Conservation (phyloP, 2,888 invertebrate genomes). For the Tetheella fluctuosa region DNA sequence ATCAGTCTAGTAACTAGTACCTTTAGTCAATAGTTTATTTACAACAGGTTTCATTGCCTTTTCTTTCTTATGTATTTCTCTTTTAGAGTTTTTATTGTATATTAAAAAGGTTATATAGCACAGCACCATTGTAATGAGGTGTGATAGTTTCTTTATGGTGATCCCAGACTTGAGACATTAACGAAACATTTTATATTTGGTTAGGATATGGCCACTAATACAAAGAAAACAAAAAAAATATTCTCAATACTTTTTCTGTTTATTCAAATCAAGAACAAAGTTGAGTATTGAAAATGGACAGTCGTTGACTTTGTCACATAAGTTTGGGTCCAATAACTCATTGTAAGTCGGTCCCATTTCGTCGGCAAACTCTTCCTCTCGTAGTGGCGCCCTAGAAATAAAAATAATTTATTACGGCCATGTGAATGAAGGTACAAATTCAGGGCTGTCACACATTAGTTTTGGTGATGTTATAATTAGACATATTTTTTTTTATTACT, state of each 20-base stretch:
- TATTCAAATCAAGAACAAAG: slow-evolving; percentile 62
- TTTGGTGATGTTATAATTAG: neutral
- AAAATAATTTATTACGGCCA: slow-evolving; percentile 27
- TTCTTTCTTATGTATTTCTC: no score
- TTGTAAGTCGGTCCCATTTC: slow-evolving; percentile 57
- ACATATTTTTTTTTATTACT: no score
- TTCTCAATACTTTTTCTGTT: slow-evolving; percentile 34
- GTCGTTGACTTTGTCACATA: slow-evolving; percentile 58
- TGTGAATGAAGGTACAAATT: slow-evolving; percentile 4
- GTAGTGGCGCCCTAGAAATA: slow-evolving; percentile 60
- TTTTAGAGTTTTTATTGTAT: no score
- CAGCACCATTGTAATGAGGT: no score
- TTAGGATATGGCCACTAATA: neutral
- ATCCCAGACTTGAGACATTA: no score
- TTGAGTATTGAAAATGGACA: slow-evolving; percentile 65
- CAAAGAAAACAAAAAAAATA: neutral
- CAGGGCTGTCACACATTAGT: neutral
- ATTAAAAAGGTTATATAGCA: no score
- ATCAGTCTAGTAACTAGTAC: no score
- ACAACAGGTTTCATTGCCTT: no score
- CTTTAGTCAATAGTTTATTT: no score
- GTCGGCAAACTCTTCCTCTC: slow-evolving; percentile 59
- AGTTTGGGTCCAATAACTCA: slow-evolving; percentile 56
- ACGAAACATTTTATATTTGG: neutral
- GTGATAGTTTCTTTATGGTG: no score